Conservation (phyloP, 2,797 vertebrate genomes). For the Parauchenoglanis ngamensis region DNA sequence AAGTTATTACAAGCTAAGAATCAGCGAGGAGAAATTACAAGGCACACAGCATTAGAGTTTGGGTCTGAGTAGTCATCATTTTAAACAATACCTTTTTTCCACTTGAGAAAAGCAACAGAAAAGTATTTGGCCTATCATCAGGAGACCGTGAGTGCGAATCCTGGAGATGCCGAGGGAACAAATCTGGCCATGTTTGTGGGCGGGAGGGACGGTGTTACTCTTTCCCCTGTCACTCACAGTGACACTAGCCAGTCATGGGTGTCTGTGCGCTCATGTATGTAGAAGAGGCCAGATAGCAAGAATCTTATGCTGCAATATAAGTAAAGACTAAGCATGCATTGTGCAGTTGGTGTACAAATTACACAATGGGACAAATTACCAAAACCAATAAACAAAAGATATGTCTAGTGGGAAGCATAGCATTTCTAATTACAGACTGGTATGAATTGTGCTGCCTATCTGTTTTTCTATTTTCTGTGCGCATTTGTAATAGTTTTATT, state of each 20-base stretch:
- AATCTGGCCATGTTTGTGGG: neutral
- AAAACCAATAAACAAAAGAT: neutral
- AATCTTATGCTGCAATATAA: neutral
- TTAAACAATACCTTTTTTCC: neutral
- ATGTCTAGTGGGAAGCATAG: neutral
- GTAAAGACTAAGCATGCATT: neutral
- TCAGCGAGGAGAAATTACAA: too few relatives aligned
- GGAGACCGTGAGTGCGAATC: neutral
- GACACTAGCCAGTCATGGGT: neutral
- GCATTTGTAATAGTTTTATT: neutral
- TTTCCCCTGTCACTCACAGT: neutral
- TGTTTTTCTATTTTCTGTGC: too few relatives aligned
- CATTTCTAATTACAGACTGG: neutral
- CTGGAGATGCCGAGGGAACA: neutral
- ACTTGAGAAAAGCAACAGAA: neutral
- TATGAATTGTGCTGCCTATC: neutral
- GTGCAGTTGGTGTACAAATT: neutral
- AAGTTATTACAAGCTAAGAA: too few relatives aligned
- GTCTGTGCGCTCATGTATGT: neutral
- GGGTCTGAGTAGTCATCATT: neutral
- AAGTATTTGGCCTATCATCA: neutral
- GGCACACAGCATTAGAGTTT: too few relatives aligned
- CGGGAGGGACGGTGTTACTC: neutral
- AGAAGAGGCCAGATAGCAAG: neutral
- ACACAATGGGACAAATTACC: neutral